Evolutionary conservation across 2,797 vertebrate species (phyloP), one percentile per base, ranked within the genome.

Genomic region (Phoxinus dragarum): DNA sequence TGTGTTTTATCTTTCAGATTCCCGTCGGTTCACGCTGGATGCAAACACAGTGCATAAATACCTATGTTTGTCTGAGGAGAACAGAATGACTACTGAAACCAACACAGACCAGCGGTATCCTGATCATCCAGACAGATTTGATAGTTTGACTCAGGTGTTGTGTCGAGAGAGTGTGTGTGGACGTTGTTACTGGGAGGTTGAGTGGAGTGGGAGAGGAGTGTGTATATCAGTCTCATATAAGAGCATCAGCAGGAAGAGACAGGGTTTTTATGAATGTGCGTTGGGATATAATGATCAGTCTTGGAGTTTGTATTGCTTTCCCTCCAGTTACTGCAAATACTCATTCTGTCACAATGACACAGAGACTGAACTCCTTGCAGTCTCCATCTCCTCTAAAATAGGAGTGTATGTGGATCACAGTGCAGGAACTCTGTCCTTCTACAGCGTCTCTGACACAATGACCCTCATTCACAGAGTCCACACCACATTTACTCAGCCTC

Each of bases 401-500:
- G 80, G 87, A 49, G 87, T 88, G n/a, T 83, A 83, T 83, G 66
- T 86, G 80, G 83, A 83, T 79, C 82, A 84, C 71, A 42, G 40
- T 54, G 85, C 85, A 72, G 85, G 85, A 64, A 66, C 17, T 86
- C 67, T 86, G 80, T 78, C 56, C 23, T 59, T 59, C 56, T 59
- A 59, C 56, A 59, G 56, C 4, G 11, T 81, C 77, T 84, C 86
- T 69, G 82, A 87, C 49, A 87, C 82, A 74, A 81, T 42, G 82
- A 84, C 19, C 31, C 82, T 81, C 49, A 79, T 87, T 31, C 86
- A 87, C 87, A 86, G 74, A 80, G 84, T 86, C 71, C 72, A 84
- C 0, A 87, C 82, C 82, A 81, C 42, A 54, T 87, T 87, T 67
- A 75, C 77, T 87, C 59, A 84, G 6, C 71, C 82, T 19, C 82